Percentiles rank a stretch among this genome's conserved stretches.
phyloP scores from a whole-genome alignment of 2,113 vertebrate species.

The Sinocyclocheilus grahami region DNA sequence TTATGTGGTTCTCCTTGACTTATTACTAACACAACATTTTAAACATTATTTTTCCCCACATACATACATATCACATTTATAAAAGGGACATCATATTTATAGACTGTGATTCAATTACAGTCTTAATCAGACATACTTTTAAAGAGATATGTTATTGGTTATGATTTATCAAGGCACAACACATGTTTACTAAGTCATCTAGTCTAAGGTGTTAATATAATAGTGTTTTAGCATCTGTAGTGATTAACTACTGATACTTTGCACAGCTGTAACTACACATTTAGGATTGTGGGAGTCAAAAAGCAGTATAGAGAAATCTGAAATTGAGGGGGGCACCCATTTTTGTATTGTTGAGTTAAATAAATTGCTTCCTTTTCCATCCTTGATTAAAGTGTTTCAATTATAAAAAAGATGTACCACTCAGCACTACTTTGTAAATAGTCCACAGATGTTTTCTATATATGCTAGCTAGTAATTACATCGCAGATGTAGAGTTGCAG shows the following conservation, averaged over 20 bases:
- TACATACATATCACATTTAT: not conserved
- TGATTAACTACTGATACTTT: not conserved
- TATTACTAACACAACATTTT: not conserved
- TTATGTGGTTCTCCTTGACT: not conserved
- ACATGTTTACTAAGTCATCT: not conserved
- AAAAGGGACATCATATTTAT: not conserved
- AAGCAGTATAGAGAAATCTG: not conserved
- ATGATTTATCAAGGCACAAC: not conserved
- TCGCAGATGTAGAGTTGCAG: not conserved
- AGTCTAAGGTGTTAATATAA: not conserved
- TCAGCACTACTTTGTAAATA: constrained; percentile 22
- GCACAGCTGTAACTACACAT: not conserved
- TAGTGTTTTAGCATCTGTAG: not conserved
- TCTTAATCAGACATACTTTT: not conserved
- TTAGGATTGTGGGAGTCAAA: not conserved
- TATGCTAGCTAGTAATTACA: not conserved
- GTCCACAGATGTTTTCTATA: not conserved
- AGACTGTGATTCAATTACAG: not conserved
- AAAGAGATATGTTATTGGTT: not conserved
- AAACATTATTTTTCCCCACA: not conserved
- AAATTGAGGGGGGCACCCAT: not conserved
- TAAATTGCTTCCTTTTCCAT: not conserved
- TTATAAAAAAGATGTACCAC: not conserved
- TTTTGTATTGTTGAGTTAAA: not conserved
- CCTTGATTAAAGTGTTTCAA: not conserved